Conservation (phyloP, 92 coral and sea anemone genomes). For the Meandrina meandrites region DNA sequence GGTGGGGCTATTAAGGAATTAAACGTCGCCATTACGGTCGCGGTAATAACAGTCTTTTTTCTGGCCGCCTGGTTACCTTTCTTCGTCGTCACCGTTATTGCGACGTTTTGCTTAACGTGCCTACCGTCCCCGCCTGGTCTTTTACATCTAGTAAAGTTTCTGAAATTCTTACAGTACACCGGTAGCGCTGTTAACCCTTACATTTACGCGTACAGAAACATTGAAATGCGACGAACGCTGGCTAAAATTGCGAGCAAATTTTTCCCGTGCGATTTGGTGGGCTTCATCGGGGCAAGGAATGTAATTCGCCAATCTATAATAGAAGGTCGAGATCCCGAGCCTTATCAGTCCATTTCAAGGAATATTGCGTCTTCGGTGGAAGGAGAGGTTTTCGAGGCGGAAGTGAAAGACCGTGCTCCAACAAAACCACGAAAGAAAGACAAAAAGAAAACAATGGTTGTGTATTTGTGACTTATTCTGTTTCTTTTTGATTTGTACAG, state of each 20-base stretch:
- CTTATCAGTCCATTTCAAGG: neutral
- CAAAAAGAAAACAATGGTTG: conserved; percentile 35
- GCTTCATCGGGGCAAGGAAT: neutral
- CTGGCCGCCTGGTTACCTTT: conserved; percentile 85
- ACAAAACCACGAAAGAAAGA: conserved; percentile 13
- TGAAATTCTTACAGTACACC: conserved; percentile 88
- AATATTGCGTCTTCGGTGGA: neutral
- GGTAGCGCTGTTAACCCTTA: conserved; percentile 84
- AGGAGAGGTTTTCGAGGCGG: neutral
- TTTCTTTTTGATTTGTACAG: neutral
- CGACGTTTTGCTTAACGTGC: conserved; percentile 56
- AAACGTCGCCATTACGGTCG: conserved; percentile 72
- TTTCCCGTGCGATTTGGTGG: conserved; percentile 9
- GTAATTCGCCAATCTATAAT: neutral
- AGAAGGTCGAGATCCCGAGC: neutral
- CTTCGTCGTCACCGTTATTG: conserved; percentile 66
- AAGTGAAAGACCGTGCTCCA: neutral
- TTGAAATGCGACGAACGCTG: conserved; percentile 66
- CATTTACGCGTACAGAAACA: conserved; percentile 85
- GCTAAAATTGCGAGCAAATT: conserved; percentile 38
- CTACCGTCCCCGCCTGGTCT: conserved; percentile 39
- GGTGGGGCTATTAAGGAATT: conserved; percentile 74
- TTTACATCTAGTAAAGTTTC: conserved; percentile 60
- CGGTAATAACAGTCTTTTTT: conserved; percentile 77
- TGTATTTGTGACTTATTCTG: conserved; percentile 27